Percentiles rank a stretch among this genome's conserved stretches.
Conservation (phyloP, 2,113 vertebrate genomes). For the Phylloscopus trochilus region DNA sequence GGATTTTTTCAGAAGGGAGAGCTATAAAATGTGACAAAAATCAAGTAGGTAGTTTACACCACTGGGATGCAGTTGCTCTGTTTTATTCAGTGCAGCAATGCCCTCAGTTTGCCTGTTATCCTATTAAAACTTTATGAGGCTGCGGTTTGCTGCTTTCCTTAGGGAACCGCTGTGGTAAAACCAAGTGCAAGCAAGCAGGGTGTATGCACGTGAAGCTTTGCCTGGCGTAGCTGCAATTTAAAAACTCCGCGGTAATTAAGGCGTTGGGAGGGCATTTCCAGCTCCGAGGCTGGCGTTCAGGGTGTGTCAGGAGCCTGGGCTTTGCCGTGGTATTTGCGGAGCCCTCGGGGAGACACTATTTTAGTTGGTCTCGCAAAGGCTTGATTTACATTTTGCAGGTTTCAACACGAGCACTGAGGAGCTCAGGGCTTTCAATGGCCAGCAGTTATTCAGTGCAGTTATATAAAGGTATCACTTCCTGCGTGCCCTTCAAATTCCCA, state of each 20-base stretch:
- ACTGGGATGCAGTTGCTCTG: neutral
- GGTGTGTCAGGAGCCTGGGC: neutral
- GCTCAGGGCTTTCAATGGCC: slow-evolving; percentile 52
- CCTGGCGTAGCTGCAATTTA: neutral
- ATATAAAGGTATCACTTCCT: slow-evolving; percentile 50
- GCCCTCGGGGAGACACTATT: slow-evolving; percentile 75
- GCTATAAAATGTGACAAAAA: neutral
- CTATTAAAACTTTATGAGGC: neutral
- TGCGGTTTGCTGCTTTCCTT: neutral
- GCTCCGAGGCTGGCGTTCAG: neutral
- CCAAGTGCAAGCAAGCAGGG: neutral
- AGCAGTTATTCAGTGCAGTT: slow-evolving; percentile 62
- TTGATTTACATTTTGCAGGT: slow-evolving; percentile 76
- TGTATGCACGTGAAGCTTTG: fast-evolving
- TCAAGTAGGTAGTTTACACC: neutral
- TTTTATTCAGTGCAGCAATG: neutral
- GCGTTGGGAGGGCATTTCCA: neutral
- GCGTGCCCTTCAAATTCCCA: neutral
- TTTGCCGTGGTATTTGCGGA: slow-evolving; percentile 71
- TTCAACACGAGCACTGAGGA: slow-evolving; percentile 61
- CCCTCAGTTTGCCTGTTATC: neutral
- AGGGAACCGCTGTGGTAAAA: neutral
- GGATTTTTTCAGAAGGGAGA: neutral
- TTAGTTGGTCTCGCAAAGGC: slow-evolving; percentile 67
- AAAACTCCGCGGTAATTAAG: neutral